These are phyloP conservation scores for Donacobius atricapilla DNA, from an alignment of 2,113 vertebrate genomes.

Conservation along the genomic window DNA sequence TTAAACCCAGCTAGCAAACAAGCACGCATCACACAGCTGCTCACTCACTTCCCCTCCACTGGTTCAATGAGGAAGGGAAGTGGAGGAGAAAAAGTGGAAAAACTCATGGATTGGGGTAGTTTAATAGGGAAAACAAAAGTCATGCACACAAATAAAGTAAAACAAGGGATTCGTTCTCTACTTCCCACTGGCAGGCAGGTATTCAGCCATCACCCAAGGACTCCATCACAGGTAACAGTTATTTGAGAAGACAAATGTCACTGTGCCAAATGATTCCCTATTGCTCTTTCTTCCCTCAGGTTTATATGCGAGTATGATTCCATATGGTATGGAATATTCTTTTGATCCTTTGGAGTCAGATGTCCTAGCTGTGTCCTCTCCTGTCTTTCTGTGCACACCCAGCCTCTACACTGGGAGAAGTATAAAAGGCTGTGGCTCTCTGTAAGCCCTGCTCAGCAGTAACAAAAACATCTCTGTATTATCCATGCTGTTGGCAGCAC, in stretches of 20 bases:
- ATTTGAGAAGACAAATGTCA: background rate
- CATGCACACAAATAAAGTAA: background rate
- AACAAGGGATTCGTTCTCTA: background rate
- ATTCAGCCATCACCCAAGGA: background rate
- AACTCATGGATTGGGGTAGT: fast-evolving
- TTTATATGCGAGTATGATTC: background rate
- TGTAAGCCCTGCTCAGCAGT: background rate
- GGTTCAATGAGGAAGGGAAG: background rate
- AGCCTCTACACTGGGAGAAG: background rate
- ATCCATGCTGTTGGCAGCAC: background rate
- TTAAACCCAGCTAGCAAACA: background rate
- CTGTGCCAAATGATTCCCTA: background rate
- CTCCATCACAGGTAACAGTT: background rate
- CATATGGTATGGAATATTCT: background rate
- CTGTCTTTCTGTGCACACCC: background rate
- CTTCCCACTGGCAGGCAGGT: background rate
- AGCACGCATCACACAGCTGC: background rate
- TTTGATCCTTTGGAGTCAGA: background rate
- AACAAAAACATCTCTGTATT: background rate
- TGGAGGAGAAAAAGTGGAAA: background rate
- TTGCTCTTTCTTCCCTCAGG: background rate
- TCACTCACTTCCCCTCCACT: background rate
- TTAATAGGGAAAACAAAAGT: background rate
- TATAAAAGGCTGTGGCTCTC: background rate
- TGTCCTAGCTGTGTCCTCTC: background rate